phyloP scores from a whole-genome alignment of 2,888 invertebrate genomes.

The Rhopalosiphum nymphaeae region DNA sequence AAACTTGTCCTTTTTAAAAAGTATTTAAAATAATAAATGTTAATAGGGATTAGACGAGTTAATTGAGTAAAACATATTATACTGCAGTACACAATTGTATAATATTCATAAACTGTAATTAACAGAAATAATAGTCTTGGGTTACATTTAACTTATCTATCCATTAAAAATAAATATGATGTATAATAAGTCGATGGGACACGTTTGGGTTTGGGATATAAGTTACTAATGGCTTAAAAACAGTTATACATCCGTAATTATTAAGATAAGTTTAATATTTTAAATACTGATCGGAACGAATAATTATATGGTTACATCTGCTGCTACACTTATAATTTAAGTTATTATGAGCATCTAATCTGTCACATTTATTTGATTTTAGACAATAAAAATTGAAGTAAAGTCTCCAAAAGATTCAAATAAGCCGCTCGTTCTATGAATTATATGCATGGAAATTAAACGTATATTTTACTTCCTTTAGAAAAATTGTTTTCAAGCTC shows the following conservation, averaged over 20 bases:
- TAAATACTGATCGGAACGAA: background rate
- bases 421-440: background rate
- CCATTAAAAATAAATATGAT: background rate
- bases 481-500: background rate
- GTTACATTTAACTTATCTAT: constrained; percentile 4
- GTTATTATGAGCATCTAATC: background rate
- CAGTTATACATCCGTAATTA: background rate
- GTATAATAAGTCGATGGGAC: background rate
- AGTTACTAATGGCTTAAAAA: background rate
- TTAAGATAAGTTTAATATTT: background rate
- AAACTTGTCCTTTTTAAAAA: background rate
- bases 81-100: background rate
- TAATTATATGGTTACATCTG: background rate
- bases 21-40: background rate
- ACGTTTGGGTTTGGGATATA: background rate
- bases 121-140: background rate
- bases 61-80: background rate
- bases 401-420: background rate
- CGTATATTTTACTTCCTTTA: background rate
- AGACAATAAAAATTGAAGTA: background rate
- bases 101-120: background rate
- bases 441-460: background rate
- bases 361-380: background rate
- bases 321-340: background rate
- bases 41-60: background rate